Evolutionary conservation across 2,797 vertebrate genomes (phyloP).

Genomic region (Sebastes oblongus): DNA sequence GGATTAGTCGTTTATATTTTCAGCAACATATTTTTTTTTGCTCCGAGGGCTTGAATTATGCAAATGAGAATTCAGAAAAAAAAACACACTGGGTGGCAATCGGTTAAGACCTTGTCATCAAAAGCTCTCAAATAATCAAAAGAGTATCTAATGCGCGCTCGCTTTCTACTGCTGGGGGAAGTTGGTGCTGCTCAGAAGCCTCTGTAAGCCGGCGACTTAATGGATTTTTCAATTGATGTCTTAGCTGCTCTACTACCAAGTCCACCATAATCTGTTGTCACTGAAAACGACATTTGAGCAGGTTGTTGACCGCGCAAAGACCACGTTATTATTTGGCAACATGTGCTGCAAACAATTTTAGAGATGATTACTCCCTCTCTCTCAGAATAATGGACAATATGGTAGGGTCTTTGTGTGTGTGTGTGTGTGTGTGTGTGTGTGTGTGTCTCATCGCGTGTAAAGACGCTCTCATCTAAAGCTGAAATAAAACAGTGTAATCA

Average conservation of each 20-base stretch:
- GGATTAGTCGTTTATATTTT: constrained; percentile 18
- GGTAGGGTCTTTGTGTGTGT: not conserved
- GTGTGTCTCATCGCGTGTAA: not conserved
- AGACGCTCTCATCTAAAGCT: not conserved
- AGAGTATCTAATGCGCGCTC: constrained; percentile 14
- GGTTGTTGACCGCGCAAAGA: constrained; percentile 37
- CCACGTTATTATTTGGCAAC: constrained; percentile 45
- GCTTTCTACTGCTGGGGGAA: constrained; percentile 8
- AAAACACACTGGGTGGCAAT: not conserved
- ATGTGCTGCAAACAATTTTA: constrained; percentile 44
- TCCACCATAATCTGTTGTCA: constrained; percentile 43
- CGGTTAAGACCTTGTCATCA: constrained; percentile 22
- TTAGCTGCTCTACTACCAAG: constrained; percentile 22
- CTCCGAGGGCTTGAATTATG: constrained; percentile 21
- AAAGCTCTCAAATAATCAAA: constrained; percentile 30
- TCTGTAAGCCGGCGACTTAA: constrained; percentile 34
- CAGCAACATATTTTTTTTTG: not conserved
- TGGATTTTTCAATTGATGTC: constrained; percentile 43
- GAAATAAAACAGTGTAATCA: constrained; percentile 3
- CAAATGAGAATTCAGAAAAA: constrained; percentile 7
- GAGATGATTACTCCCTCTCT: constrained; percentile 43
- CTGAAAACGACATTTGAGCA: constrained; percentile 34
- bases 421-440: not conserved
- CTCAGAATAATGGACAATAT: constrained; percentile 38
- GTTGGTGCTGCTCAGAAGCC: constrained; percentile 10